These are phyloP conservation scores for Periophthalmus magnuspinnatus DNA, from an alignment of 2,797 vertebrate species.

Conservation along the genomic window DNA sequence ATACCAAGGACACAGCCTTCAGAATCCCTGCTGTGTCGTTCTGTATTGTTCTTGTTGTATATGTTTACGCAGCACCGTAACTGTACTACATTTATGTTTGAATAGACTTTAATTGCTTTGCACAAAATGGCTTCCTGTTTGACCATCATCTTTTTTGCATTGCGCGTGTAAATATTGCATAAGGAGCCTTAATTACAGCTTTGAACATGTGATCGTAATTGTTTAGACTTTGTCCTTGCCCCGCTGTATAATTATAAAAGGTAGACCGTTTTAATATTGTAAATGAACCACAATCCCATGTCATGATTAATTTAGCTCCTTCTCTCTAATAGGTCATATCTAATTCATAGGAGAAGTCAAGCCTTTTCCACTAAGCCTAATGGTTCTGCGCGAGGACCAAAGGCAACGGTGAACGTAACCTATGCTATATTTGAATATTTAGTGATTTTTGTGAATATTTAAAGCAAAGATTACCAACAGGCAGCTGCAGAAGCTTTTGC, in stretches of 20 bases:
- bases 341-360: slow-evolving; percentile 68
- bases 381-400: slow-evolving; percentile 38
- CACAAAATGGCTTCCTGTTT: neutral
- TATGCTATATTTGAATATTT: slow-evolving; percentile 40
- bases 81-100: neutral
- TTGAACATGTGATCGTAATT: slow-evolving; percentile 14
- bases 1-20: neutral
- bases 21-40: neutral
- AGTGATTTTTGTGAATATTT: slow-evolving; percentile 16
- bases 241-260: slow-evolving; percentile 57
- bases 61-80: neutral
- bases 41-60: neutral
- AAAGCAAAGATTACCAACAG: slow-evolving; percentile 15
- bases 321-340: slow-evolving; percentile 65
- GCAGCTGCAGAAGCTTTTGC: neutral
- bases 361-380: slow-evolving; percentile 44
- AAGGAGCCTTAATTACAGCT: neutral
- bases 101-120: neutral
- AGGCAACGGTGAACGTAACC: slow-evolving; percentile 36
- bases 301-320: slow-evolving; percentile 63
- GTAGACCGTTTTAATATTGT: slow-evolving; percentile 46
- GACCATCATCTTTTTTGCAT: neutral
- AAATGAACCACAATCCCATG: slow-evolving; percentile 50
- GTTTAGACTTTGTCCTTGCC: slow-evolving; percentile 22
- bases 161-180: neutral